phyloP scores from a whole-genome alignment of 2,113 vertebrate genomes.

The Vireo altiloquus region DNA sequence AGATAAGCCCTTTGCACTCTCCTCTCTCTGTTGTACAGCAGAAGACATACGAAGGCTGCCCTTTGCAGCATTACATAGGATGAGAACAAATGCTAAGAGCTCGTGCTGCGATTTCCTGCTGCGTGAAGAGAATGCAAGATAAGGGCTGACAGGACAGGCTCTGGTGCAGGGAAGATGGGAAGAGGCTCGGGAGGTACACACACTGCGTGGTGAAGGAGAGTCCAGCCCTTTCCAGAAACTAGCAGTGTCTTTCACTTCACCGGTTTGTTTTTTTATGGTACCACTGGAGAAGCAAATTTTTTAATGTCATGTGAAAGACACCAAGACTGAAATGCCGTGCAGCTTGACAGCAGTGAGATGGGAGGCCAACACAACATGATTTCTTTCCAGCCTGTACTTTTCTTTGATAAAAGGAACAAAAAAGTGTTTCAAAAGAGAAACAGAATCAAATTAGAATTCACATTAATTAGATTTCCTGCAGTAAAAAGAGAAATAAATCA shows the following conservation, averaged over 20 bases:
- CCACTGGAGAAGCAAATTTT: neutral
- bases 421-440: slow-evolving; percentile 18
- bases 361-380: neutral
- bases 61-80: neutral
- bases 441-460: slow-evolving; percentile 50
- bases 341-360: neutral
- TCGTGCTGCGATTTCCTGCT: neutral
- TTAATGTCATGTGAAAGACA: neutral
- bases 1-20: neutral
- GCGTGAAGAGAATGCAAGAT: neutral
- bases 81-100: neutral
- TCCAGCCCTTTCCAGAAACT: neutral
- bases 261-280: neutral
- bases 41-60: neutral
- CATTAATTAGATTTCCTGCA: slow-evolving; percentile 54
- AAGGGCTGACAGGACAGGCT: neutral
- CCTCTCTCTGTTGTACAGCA: neutral
- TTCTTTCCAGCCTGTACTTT: neutral
- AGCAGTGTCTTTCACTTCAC: neutral
- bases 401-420: slow-evolving; percentile 25
- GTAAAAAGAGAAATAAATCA: slow-evolving; percentile 54
- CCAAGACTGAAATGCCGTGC: neutral
- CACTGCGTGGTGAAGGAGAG: accelerated
- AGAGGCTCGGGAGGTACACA: accelerated
- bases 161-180: neutral